Conservation (phyloP, 2,888 invertebrate genomes). For the Hirtodrosophila duncani region DNA sequence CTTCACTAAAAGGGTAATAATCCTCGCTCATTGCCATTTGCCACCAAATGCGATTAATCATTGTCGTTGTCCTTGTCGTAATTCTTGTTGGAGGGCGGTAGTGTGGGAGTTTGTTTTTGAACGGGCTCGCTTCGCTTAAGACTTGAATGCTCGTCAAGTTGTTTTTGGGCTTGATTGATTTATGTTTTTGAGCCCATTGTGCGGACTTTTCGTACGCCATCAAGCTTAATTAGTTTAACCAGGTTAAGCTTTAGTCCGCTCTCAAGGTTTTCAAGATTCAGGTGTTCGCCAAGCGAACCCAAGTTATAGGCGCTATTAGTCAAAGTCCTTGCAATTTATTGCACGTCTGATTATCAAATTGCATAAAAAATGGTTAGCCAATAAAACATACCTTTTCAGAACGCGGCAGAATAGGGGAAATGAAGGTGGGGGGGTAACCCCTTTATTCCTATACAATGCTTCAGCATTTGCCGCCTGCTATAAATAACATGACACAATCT, state of each 20-base stretch:
- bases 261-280: constrained; percentile 3
- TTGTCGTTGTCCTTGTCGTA: constrained; percentile 45
- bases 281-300: constrained; percentile 20
- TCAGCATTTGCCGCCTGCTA: constrained; percentile 32
- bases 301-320: constrained; percentile 46
- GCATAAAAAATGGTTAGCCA: constrained; percentile 72
- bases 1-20: constrained; percentile 49
- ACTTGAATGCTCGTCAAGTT: constrained; percentile 64
- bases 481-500: constrained; percentile 76
- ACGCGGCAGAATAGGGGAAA: constrained; percentile 16
- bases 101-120: constrained; percentile 7
- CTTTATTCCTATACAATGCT: constrained; percentile 10
- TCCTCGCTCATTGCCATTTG: constrained; percentile 7
- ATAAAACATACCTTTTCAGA: constrained; percentile 74
- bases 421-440: constrained; percentile 16
- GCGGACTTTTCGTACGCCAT: constrained; percentile 18
- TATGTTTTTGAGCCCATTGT: constrained; percentile 62
- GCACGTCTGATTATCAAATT: constrained; percentile 66
- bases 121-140: constrained; percentile 11
- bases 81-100: neutral
- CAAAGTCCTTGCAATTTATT: constrained; percentile 62
- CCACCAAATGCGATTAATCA: constrained; percentile 53
- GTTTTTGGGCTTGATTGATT: constrained; percentile 63
- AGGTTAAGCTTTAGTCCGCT: too few species aligned
- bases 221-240: constrained; percentile 65